Conservation (phyloP, 2,888 invertebrate species). For the Caenorhabditis sulstoni region DNA sequence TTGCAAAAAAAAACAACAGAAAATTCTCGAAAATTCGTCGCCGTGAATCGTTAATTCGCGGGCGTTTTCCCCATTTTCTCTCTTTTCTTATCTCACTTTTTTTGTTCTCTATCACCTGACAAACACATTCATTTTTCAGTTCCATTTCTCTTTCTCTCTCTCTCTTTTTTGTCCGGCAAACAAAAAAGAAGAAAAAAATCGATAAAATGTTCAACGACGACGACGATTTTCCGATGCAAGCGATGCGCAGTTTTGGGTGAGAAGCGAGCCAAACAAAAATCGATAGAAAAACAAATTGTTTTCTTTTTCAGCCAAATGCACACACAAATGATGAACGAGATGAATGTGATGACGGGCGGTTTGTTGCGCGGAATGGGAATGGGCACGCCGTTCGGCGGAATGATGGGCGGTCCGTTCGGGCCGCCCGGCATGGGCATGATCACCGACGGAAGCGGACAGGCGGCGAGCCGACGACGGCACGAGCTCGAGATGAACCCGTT, state of each 20-base stretch:
- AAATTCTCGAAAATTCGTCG: no score
- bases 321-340: constrained; percentile 74
- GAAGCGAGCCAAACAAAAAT: no score
- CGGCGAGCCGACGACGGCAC: constrained; percentile 36
- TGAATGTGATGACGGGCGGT: constrained; percentile 77
- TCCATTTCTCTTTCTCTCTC: no score
- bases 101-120: background rate
- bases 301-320: constrained; percentile 72
- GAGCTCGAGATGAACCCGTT: constrained; percentile 57
- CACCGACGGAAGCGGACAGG: constrained; percentile 54
- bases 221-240: constrained; percentile 53
- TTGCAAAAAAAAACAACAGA: no score
- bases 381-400: constrained; percentile 20
- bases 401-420: constrained; percentile 27
- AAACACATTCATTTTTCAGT: background rate
- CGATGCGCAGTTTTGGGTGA: constrained; percentile 44
- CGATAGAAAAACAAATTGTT: background rate
- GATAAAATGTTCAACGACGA: constrained; percentile 53
- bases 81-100: background rate
- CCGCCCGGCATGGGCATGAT: constrained; percentile 24
- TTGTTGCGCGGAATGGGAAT: constrained; percentile 68
- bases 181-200: background rate
- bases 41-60: no score
- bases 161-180: background rate
- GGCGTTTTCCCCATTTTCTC: background rate